Percentiles rank a stretch among this genome's conserved stretches.
Evolutionary conservation across 1,140 invertebrate species (phyloP).

Genomic region (Aleiodes sp.): DNA sequence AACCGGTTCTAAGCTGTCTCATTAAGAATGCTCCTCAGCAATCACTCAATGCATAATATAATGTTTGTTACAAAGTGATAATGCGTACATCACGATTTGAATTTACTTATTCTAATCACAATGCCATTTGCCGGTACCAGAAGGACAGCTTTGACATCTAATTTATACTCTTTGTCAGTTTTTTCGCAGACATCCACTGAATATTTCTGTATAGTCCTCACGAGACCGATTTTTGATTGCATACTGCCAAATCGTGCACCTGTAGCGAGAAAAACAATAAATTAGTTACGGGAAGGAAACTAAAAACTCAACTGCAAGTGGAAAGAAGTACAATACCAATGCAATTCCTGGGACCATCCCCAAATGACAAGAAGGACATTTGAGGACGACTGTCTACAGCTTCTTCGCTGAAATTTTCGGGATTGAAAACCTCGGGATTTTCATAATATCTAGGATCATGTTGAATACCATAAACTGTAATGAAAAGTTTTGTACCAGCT

Average conservation of each 20-base stretch:
- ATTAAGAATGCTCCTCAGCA: no score
- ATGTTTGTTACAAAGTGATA: no score
- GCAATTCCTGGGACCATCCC: no score
- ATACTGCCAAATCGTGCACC: constrained; percentile 58
- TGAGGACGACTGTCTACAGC: background rate
- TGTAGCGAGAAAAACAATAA: constrained; percentile 58
- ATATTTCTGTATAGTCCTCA: constrained; percentile 59
- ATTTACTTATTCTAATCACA: no score
- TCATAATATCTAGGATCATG: constrained; percentile 49
- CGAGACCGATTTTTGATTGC: constrained; percentile 65
- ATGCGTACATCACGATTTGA: no score
- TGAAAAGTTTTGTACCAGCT: constrained; percentile 39
- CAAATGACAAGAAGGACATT: constrained; percentile 61
- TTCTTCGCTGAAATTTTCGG: constrained; percentile 65
- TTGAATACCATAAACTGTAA: constrained; percentile 53
- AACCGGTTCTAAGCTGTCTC: no score
- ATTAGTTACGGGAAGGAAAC: constrained; percentile 58
- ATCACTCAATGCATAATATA: no score
- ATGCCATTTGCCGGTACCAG: no score
- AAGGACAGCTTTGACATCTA: no score
- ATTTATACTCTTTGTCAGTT: no score
- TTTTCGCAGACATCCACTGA: constrained; percentile 51
- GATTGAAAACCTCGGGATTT: constrained; percentile 56
- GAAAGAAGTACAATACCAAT: constrained; percentile 62
- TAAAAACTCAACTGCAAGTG: constrained; percentile 58